phyloP scores from a whole-genome alignment of 1,140 invertebrate species.

The Stratiolaelaps scimitus region DNA sequence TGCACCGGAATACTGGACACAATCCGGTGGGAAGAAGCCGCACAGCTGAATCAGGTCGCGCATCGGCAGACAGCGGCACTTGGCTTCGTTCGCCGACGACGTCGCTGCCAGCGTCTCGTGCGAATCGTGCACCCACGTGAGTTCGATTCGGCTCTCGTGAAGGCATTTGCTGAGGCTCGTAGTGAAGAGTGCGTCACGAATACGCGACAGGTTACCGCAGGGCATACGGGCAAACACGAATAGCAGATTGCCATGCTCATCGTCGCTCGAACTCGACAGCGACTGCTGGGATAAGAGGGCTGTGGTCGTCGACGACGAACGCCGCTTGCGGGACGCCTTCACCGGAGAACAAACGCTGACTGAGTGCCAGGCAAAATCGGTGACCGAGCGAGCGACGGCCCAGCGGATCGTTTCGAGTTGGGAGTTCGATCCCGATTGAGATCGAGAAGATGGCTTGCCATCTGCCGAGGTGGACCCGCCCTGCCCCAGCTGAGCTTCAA shows the following conservation, averaged over 20 bases:
- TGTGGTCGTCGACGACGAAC: neutral
- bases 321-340: conserved; percentile 6
- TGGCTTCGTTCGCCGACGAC: neutral
- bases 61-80: neutral
- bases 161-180: conserved; percentile 14
- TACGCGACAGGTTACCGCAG: neutral
- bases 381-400: conserved; percentile 6
- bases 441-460: neutral
- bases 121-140: conserved; percentile 19
- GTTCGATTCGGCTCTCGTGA: conserved; percentile 20
- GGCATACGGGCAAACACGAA: conserved; percentile 15
- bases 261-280: neutral
- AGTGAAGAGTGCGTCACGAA: conserved; percentile 13
- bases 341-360: conserved; percentile 11
- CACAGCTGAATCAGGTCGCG: conserved; percentile 7
- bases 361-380: conserved; percentile 10
- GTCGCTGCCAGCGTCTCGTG: neutral
- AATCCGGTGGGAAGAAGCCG: neutral
- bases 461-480: neutral
- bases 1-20: neutral
- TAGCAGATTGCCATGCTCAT: conserved; percentile 1
- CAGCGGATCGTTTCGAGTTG: conserved; percentile 3
- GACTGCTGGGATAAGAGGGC: neutral
- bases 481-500: neutral
- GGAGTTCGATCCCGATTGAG: neutral